A percentile compares a stretch with the other conserved stretches of the same genome.
These are phyloP conservation scores for Pampusana beccarii DNA, from an alignment of 2,113 vertebrate genomes.

Conservation along the genomic window DNA sequence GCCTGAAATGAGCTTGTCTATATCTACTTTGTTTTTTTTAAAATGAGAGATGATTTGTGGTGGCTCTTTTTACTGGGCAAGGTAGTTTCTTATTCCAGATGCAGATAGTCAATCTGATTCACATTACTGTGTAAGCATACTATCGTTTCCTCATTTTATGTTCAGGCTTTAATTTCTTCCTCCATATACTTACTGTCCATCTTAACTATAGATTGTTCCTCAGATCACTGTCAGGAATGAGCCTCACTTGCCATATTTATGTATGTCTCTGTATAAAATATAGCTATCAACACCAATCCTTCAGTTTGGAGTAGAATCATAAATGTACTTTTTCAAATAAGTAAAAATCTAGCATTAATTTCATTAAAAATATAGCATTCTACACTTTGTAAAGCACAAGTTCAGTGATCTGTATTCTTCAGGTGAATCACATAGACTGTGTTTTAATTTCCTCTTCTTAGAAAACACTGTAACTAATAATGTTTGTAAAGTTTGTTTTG, in stretches of 20 bases:
- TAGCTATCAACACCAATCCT: background rate
- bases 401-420: background rate
- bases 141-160: background rate
- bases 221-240: background rate
- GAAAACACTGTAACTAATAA: background rate
- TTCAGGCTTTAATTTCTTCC: background rate
- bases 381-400: background rate
- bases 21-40: conserved; percentile 43
- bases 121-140: background rate
- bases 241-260: background rate
- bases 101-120: background rate
- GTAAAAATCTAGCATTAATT: background rate
- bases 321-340: background rate
- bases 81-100: background rate
- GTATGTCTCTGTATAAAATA: background rate
- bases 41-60: conserved; percentile 24
- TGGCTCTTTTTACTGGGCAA: background rate
- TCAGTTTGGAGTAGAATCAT: background rate
- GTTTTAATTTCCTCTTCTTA: background rate
- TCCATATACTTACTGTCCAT: background rate
- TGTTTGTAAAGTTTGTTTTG: background rate
- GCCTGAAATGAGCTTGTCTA: conserved; percentile 48
- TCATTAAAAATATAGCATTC: background rate
- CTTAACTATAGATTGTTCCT: background rate
- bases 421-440: background rate